Conservation (phyloP, 2,888 invertebrate genomes). For the Sclerodermus sp. region DNA sequence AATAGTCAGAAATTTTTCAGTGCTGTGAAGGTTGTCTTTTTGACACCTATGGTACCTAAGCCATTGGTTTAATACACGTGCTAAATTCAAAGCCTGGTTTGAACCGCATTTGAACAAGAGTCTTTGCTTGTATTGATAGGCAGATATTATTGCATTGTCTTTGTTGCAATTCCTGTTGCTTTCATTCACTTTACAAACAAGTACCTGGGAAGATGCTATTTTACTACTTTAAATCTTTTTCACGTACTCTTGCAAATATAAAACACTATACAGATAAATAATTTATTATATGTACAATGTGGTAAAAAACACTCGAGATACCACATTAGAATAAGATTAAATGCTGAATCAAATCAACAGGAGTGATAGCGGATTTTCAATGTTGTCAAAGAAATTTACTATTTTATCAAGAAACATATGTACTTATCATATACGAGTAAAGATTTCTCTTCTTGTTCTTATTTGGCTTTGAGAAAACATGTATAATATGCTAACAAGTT, state of each 20-base stretch:
- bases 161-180: slow-evolving; percentile 29
- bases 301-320: slow-evolving; percentile 17
- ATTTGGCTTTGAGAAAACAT: slow-evolving; percentile 13
- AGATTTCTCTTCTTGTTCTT: slow-evolving; percentile 30
- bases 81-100: slow-evolving; percentile 37
- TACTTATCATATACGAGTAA: slow-evolving; percentile 33
- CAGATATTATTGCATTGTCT: slow-evolving; percentile 24
- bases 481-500: slow-evolving; percentile 31
- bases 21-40: slow-evolving; percentile 54
- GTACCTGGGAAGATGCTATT: slow-evolving; percentile 45
- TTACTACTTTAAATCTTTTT: slow-evolving; percentile 47
- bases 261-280: slow-evolving; percentile 18
- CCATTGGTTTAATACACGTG: slow-evolving; percentile 43
- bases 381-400: slow-evolving; percentile 19
- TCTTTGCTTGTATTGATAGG: slow-evolving; percentile 34
- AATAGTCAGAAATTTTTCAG: slow-evolving; percentile 53
- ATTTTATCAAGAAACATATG: slow-evolving; percentile 22
- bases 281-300: slow-evolving; percentile 17
- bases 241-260: slow-evolving; percentile 32
- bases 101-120: slow-evolving; percentile 25
- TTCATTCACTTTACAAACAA: slow-evolving; percentile 33
- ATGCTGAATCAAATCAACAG: slow-evolving; percentile 30
- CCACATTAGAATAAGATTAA: slow-evolving; percentile 30
- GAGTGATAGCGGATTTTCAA: slow-evolving; percentile 27
- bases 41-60: slow-evolving; percentile 49